Evolutionary conservation across 2,113 vertebrate genomes (phyloP).

Genomic region (Alligator sinensis): DNA sequence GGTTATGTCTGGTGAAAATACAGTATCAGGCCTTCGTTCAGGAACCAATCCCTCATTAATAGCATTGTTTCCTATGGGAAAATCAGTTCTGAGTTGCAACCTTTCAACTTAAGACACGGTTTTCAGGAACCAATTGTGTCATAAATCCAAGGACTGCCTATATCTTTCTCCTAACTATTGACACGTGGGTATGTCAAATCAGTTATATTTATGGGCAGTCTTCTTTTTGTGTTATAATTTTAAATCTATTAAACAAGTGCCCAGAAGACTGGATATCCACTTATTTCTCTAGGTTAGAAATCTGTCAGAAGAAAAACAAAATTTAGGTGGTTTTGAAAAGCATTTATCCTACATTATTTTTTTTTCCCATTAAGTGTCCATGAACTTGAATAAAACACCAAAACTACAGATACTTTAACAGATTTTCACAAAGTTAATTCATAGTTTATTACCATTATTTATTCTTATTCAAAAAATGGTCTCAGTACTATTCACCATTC

Average conservation of each 20-base stretch:
- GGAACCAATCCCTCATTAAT: too few relatives aligned
- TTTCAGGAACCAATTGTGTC: too few relatives aligned
- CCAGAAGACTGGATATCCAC: not conserved
- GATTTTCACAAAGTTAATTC: slow-evolving; percentile 12
- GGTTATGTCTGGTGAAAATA: too few relatives aligned
- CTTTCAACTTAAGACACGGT: too few relatives aligned
- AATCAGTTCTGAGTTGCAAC: too few relatives aligned
- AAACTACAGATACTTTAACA: not conserved
- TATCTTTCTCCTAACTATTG: too few relatives aligned
- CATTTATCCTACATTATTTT: not conserved
- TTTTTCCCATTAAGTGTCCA: not conserved
- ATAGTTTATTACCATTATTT: slow-evolving; percentile 61
- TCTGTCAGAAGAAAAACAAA: not conserved
- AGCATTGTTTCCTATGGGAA: too few relatives aligned
- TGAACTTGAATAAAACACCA: not conserved
- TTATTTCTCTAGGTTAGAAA: not conserved
- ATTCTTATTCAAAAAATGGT: slow-evolving; percentile 74
- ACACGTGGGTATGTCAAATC: too few relatives aligned
- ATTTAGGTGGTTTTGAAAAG: not conserved
- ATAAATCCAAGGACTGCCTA: too few relatives aligned
- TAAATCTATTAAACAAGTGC: not conserved
- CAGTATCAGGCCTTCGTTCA: too few relatives aligned
- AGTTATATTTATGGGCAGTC: too few relatives aligned
- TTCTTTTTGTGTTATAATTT: not conserved
- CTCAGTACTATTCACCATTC: slow-evolving; percentile 75